Conservation (phyloP, 2,113 vertebrate genomes). For the Microtus oregoni region DNA sequence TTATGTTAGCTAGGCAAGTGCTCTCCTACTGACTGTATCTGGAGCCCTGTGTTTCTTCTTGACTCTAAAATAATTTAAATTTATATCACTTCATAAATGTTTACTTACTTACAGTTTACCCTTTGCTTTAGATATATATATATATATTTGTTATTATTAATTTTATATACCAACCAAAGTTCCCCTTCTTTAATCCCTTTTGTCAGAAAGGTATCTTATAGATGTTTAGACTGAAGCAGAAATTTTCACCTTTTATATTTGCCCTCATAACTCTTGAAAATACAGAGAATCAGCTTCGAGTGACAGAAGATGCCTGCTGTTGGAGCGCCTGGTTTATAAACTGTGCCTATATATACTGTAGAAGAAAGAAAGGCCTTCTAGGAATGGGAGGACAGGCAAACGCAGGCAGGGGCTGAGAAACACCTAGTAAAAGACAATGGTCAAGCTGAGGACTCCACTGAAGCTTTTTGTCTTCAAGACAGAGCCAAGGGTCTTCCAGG, state of each 20-base stretch:
- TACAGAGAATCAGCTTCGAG: not conserved
- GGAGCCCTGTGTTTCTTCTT: not conserved
- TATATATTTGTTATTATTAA: too few species aligned
- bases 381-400: not conserved
- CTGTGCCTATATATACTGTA: not conserved
- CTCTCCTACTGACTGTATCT: not conserved
- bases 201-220: constrained; percentile 44
- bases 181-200: not conserved
- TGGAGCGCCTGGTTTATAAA: not conserved
- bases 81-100: not conserved
- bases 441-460: not conserved
- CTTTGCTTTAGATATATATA: not conserved
- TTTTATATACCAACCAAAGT: too few species aligned
- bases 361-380: not conserved
- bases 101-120: not conserved
- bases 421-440: not conserved
- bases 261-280: not conserved
- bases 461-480: not conserved
- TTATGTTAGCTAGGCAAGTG: not conserved
- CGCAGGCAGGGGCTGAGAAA: not conserved
- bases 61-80: not conserved
- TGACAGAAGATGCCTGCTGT: not conserved
- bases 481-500: not conserved
- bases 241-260: not conserved
- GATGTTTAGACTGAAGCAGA: not conserved